phyloP scores from a whole-genome alignment of 35 echinoderm and acorn worm genomes.

The Eucidaris tribuloides region DNA sequence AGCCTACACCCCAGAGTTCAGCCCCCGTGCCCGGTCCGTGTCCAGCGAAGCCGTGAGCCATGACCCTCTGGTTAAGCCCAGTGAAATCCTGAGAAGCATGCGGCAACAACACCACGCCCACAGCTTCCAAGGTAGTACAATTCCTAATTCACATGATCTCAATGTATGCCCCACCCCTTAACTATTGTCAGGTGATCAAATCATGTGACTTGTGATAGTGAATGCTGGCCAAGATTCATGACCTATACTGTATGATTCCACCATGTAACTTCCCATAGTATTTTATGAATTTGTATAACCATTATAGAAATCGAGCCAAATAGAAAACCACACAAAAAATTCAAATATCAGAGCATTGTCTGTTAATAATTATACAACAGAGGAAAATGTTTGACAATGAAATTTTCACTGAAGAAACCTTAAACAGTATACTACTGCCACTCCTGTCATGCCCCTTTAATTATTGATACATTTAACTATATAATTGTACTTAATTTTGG shows the following conservation, averaged over 20 bases:
- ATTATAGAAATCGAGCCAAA: too few species aligned
- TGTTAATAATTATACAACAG: too few species aligned
- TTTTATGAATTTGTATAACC: background rate
- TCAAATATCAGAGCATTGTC: too few species aligned
- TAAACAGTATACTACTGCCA: too few species aligned
- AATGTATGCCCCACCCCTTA: background rate
- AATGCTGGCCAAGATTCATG: background rate
- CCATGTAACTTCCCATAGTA: background rate
- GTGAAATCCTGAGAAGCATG: background rate
- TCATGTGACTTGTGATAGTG: background rate
- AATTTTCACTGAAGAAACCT: too few species aligned
- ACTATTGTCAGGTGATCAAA: background rate
- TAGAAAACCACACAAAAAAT: too few species aligned
- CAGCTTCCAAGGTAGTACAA: background rate
- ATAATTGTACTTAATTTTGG: too few species aligned
- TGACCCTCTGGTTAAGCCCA: slow-evolving; percentile 10
- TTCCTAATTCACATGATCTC: background rate
- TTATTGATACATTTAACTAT: too few species aligned
- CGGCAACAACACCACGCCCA: background rate
- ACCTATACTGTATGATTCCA: background rate
- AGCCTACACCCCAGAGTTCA: slow-evolving; percentile 17
- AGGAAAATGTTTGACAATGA: too few species aligned
- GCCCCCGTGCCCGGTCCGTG: slow-evolving; percentile 1
- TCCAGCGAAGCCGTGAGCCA: background rate
- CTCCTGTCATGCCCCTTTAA: too few species aligned